Evolutionary conservation across 2,797 vertebrate genomes (phyloP), one percentile per base, ranked within the genome.

Genomic region (Cuniculus paca): DNA sequence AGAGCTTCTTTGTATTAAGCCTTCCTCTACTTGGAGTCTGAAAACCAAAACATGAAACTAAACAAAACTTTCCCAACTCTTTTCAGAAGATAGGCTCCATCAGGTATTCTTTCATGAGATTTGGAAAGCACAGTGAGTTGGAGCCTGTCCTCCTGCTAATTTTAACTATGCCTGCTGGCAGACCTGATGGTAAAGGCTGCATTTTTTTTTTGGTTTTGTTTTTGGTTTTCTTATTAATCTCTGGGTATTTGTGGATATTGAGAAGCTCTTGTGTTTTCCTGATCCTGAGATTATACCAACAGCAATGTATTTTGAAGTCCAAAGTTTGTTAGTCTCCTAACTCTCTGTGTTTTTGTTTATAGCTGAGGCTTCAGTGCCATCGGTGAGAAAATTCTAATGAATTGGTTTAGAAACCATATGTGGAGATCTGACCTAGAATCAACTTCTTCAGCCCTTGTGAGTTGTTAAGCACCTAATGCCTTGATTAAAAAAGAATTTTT

Each of bases 401-500:
- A 39, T 31, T 74, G 36, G 48, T 26, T 16, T 82, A 60, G 34
- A 42, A 68, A 52, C 7, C 26, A 26, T 60, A 81, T 5, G 75
- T 48, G 26, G 70, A 70, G 48, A 65, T 22, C 24, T 50, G 61
- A 28, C 36, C 0, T 36, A 80, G 4, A 77, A 5, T n/a, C 9
- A 2, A 39, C 1, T 72, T 13, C 39, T 84, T 87, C 28, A 81
- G 31, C 8, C 5, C 34, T 95, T 93, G 9, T 58, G 34, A 60
- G 19, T 86, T 56, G 22, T 48, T 91, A 88, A 96, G 7, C 45
- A 65, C 7, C 31, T 45, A 54, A 54, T 58, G 22, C 8, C n/a
- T 10, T 80, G 20, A 94, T 56, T 93, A 80, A 83, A 74, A 48
- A n/a, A n/a, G n/a, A n/a, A n/a, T n/a, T n/a, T n/a, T n/a, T n/a